Percentiles rank a stretch among this genome's conserved stretches.
These are phyloP conservation scores for Anniella stebbinsi DNA, from an alignment of 2,797 vertebrate genomes.

Conservation along the genomic window DNA sequence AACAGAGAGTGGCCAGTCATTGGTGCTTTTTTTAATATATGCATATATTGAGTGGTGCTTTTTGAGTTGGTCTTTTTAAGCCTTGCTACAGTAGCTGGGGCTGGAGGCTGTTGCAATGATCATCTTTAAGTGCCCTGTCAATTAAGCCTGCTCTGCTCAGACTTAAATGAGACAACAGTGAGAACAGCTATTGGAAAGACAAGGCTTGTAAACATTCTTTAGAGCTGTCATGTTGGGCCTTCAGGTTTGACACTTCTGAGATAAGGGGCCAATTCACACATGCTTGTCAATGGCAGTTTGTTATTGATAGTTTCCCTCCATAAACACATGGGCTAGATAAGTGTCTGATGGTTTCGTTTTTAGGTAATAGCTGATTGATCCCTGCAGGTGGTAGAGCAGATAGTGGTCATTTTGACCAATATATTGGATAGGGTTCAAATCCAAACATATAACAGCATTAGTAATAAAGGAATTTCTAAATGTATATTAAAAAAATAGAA, in stretches of 20 bases:
- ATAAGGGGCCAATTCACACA: constrained; percentile 56
- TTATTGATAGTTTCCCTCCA: not conserved
- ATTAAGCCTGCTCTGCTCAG: not conserved
- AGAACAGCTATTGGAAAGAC: not conserved
- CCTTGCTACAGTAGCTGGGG: not conserved
- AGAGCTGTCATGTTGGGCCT: not conserved
- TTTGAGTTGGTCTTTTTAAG: not conserved
- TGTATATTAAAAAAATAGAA: not conserved
- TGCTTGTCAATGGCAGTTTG: constrained; percentile 54
- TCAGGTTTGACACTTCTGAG: not conserved
- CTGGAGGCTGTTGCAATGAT: not conserved
- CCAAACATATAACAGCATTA: not conserved
- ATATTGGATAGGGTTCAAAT: not conserved
- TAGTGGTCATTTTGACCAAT: not conserved
- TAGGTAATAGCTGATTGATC: not conserved
- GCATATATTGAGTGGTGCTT: not conserved
- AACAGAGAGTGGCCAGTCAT: not conserved
- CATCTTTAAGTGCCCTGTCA: not conserved
- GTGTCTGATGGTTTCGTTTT: constrained; percentile 11
- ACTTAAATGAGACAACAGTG: not conserved
- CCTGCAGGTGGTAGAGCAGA: not conserved
- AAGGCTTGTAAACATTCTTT: constrained; percentile 25
- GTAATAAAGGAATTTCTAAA: not conserved
- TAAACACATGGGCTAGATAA: constrained; percentile 39
- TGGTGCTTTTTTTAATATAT: not conserved